These are phyloP conservation scores for Pseudochromis fuscus DNA, from an alignment of 2,797 vertebrate genomes.

Conservation along the genomic window DNA sequence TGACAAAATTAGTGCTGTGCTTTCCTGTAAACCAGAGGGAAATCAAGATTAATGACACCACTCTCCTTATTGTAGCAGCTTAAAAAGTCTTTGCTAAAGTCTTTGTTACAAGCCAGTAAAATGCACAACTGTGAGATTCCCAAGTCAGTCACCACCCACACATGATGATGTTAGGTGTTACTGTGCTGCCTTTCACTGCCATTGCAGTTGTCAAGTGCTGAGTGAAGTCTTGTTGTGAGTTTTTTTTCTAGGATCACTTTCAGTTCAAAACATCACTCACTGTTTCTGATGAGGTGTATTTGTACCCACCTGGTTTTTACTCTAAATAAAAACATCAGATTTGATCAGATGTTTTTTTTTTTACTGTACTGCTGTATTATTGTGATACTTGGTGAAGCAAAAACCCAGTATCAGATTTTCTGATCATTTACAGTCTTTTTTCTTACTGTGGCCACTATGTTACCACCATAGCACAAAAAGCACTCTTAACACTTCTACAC, in stretches of 20 bases:
- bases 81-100: background rate
- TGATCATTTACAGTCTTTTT: conserved; percentile 47
- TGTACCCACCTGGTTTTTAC: conserved; percentile 8
- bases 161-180: conserved; percentile 15
- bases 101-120: conserved; percentile 8
- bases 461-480: conserved; percentile 40
- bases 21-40: conserved; percentile 87
- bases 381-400: conserved; percentile 2
- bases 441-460: conserved; percentile 18
- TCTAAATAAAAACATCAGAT: background rate
- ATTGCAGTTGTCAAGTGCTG: conserved; percentile 23
- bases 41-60: conserved; percentile 22
- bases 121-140: conserved; percentile 14
- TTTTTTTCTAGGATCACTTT: conserved; percentile 4
- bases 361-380: background rate
- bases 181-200: conserved; percentile 21
- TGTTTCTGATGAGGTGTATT: conserved; percentile 5
- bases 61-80: too few species aligned
- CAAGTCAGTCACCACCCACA: conserved; percentile 32
- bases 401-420: conserved; percentile 7
- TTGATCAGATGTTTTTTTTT: background rate
- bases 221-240: conserved; percentile 14
- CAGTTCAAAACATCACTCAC: conserved; percentile 21
- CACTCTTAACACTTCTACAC: conserved; percentile 48
- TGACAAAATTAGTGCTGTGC: conserved; percentile 99